Evolutionary conservation across 2,113 vertebrate genomes (phyloP).

Genomic region (Prionailurus viverrinus): DNA sequence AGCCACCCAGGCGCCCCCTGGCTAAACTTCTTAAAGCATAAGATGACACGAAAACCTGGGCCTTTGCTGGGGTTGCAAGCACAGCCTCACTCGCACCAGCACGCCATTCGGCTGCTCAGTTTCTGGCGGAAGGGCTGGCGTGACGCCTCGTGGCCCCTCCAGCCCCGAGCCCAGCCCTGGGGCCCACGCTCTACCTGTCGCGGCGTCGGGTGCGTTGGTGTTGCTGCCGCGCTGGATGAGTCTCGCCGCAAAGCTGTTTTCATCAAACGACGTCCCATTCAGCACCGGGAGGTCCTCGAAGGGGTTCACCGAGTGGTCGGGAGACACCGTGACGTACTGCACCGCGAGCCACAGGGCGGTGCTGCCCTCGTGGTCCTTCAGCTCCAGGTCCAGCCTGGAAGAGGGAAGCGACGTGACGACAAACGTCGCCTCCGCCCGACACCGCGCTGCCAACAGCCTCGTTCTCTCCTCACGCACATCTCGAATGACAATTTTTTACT

Average conservation of each 20-base stretch:
- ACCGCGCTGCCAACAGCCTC: not conserved
- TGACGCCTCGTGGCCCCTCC: accelerated
- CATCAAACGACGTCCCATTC: constrained; percentile 97
- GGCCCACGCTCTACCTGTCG: constrained; percentile 89
- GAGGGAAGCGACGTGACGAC: not conserved
- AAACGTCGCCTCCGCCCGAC: not conserved
- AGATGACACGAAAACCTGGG: not conserved
- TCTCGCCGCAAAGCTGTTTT: constrained; percentile 96
- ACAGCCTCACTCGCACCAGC: not conserved
- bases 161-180: not conserved
- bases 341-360: constrained; percentile 98
- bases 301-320: constrained; percentile 95
- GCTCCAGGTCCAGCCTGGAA: constrained; percentile 95
- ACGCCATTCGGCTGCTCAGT: not conserved
- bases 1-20: no score
- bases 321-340: constrained; percentile 96
- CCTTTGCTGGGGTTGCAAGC: not conserved
- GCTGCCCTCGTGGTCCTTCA: constrained; percentile 97
- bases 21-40: not conserved
- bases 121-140: not conserved
- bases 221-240: constrained; percentile 97
- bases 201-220: constrained; percentile 92
- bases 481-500: not conserved
- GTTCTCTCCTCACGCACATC: not conserved
- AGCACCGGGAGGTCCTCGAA: constrained; percentile 94